Base-by-base conservation (phyloP, 2,888 invertebrate genomes). In the Halictus ligatus region DNA sequence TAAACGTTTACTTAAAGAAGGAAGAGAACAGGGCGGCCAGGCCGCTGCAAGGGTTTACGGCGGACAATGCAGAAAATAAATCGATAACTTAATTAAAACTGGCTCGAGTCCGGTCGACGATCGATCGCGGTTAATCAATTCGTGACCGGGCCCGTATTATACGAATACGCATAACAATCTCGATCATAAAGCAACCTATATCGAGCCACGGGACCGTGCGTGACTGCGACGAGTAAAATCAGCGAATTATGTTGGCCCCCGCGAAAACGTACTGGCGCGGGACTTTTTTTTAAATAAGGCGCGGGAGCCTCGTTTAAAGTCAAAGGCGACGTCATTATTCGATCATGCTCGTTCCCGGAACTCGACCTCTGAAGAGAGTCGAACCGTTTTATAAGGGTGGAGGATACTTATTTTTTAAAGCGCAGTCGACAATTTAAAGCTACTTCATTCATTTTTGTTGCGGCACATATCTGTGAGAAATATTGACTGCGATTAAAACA, bases 71-170 rank as follows among this genome's bases (percentile, higher is more conserved):
- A 87, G 92, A 93, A 94, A 93, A 93, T 94, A 94, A 94, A 94
- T 94, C 92, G 93, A 94, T 94, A 93, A 94, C 93, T 94, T 93
- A 94, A 94, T 94, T 94, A 94, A 94, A 92, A 87, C 50, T 12
- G 89, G 58, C 58, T 58, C 86, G 84, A n/a, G 75, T 85, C 83
- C 83, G 84, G 80, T 18, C 83, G 88, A 89, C 64, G 91, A 21
- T 69, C 35, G 90, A 90, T 89, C 88, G 87, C 88, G 90, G 92
- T 92, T 93, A 94, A 94, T 94, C 94, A 94, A 94, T 94, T 93
- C 91, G 90, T 89, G 86, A 89, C 82, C 76, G 82, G 58, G 71
- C 72, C 72, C 83, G 79, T 88, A 88, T 89, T 88, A 90, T 88
- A 91, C 89, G 90, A 90, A 92, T 92, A 90, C 92, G 92, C 91